These are phyloP conservation scores for Heterohyrax brucei DNA, from an alignment of 2,797 vertebrate species.

Conservation along the genomic window DNA sequence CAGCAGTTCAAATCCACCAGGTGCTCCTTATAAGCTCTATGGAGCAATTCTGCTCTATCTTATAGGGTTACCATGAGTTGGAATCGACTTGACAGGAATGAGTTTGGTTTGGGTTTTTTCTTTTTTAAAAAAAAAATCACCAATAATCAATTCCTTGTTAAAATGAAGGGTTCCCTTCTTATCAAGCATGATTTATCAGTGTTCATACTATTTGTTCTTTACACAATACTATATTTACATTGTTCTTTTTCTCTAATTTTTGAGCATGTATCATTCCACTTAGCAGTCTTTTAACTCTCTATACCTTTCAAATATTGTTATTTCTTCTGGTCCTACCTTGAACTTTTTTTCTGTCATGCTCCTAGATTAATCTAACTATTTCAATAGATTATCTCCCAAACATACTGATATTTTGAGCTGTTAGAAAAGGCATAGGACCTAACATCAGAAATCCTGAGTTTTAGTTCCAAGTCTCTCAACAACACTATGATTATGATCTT, in stretches of 20 bases:
- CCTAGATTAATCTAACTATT: background rate
- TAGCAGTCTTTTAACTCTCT: background rate
- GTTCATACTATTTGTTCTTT: background rate
- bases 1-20: too few relatives aligned
- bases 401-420: background rate
- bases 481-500: too few relatives aligned
- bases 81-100: too few relatives aligned
- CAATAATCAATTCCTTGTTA: background rate
- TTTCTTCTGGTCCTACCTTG: background rate
- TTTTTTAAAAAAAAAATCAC: too few relatives aligned
- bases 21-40: too few relatives aligned
- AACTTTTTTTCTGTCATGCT: background rate
- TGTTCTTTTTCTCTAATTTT: background rate
- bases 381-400: background rate
- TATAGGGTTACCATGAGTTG: too few relatives aligned
- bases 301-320: background rate
- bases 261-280: background rate
- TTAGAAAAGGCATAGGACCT: background rate
- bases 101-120: too few relatives aligned
- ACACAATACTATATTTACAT: background rate
- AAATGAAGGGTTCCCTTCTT: background rate
- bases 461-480: background rate
- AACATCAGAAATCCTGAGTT: background rate
- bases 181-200: background rate
- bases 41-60: too few relatives aligned